Conservation (phyloP, 2,797 vertebrate genomes). For the Esox lucius region DNA sequence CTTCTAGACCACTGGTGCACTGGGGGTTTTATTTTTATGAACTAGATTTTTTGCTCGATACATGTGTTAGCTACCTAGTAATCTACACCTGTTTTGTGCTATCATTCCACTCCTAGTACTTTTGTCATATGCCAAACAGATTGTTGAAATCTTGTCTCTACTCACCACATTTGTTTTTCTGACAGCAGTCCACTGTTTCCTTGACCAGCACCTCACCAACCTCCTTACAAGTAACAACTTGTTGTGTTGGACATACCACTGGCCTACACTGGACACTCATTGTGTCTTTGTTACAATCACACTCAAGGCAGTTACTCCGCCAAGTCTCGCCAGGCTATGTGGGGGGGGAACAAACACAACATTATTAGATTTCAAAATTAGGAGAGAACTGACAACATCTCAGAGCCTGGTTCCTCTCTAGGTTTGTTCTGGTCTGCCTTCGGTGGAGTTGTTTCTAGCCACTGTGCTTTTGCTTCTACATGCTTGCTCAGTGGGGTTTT, state of each 20-base stretch:
- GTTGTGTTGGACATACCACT: constrained; percentile 53
- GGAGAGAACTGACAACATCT: background rate
- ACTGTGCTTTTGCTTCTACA: background rate
- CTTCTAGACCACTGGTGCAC: too few relatives aligned
- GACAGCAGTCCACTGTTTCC: constrained; percentile 75
- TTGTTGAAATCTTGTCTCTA: constrained; percentile 7
- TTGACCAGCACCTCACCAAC: constrained; percentile 63
- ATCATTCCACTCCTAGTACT: background rate
- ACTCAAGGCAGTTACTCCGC: constrained; percentile 75
- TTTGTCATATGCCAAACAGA: background rate
- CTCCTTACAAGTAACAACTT: constrained; percentile 39
- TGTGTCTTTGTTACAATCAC: constrained; percentile 70
- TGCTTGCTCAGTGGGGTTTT: background rate
- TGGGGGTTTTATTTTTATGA: too few relatives aligned
- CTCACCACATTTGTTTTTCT: constrained; percentile 42
- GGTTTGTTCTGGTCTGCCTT: background rate
- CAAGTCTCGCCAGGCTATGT: constrained; percentile 80
- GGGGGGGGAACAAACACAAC: background rate
- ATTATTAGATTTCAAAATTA: background rate
- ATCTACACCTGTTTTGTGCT: background rate
- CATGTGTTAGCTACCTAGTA: too few relatives aligned
- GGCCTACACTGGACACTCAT: constrained; percentile 62
- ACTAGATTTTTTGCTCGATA: too few relatives aligned
- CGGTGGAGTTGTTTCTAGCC: background rate
- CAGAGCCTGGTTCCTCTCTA: background rate